Percentiles rank a stretch among this genome's conserved stretches.
phyloP scores from a whole-genome alignment of 2,797 vertebrate species.

The Morelia viridis region DNA sequence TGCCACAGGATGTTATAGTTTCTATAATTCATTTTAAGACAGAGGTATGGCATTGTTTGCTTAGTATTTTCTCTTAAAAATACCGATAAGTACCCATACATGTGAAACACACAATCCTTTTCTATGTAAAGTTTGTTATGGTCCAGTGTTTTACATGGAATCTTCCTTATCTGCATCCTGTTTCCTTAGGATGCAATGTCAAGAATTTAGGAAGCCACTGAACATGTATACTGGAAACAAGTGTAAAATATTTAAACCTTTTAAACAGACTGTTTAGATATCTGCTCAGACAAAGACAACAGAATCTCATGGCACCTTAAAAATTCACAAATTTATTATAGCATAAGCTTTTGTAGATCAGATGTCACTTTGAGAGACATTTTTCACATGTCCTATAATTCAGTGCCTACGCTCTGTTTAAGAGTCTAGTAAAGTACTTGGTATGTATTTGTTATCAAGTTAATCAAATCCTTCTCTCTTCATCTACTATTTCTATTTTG shows the following conservation, averaged over 20 bases:
- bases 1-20: background rate
- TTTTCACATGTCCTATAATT: background rate
- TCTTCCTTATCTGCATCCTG: background rate
- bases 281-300: background rate
- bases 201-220: background rate
- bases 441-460: background rate
- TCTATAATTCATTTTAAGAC: conserved; percentile 4
- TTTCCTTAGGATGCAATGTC: background rate
- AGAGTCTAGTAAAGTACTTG: background rate
- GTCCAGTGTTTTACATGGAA: background rate
- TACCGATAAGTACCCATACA: background rate
- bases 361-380: background rate
- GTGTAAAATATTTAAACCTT: background rate
- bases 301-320: background rate
- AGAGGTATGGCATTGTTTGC: background rate
- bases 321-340: background rate
- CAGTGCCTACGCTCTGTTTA: background rate
- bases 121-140: background rate
- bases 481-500: background rate
- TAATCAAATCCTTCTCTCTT: background rate
- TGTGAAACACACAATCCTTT: background rate
- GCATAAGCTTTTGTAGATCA: background rate
- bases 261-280: background rate
- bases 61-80: background rate
- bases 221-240: background rate